Conservation (phyloP, 2,888 invertebrate species). For the Candidula unifasciata region DNA sequence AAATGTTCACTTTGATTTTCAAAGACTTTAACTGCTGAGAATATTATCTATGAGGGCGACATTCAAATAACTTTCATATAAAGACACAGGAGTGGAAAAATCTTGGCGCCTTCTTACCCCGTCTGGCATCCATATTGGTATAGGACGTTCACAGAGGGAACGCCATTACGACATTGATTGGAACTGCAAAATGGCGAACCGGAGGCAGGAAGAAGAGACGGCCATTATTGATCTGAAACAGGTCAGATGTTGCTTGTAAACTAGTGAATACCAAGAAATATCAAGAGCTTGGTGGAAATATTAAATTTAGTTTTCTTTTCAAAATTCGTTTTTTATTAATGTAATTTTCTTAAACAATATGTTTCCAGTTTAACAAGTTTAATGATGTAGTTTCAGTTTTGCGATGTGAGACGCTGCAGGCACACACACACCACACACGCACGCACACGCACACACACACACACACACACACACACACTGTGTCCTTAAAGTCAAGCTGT, state of each 20-base stretch:
- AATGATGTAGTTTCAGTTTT: too few species aligned
- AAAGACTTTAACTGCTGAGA: too few species aligned
- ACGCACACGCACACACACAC: too few species aligned
- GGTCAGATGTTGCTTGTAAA: background rate
- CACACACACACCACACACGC: too few species aligned
- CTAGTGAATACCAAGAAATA: conserved; percentile 1
- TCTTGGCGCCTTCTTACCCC: conserved; percentile 31
- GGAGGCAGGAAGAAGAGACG: conserved; percentile 20
- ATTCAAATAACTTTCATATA: conserved; percentile 11
- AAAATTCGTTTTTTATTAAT: too few species aligned
- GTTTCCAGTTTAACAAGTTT: too few species aligned
- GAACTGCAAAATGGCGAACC: conserved; percentile 34
- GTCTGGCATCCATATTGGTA: conserved; percentile 19
- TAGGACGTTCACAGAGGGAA: conserved; percentile 26
- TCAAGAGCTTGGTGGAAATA: too few species aligned
- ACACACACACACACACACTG: too few species aligned
- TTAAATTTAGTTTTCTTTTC: background rate
- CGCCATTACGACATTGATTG: conserved; percentile 20
- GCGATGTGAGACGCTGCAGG: too few species aligned
- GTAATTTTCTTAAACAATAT: too few species aligned
- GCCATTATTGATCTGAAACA: conserved; percentile 31
- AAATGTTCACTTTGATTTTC: too few species aligned
- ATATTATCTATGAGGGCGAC: background rate
- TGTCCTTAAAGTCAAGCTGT: too few species aligned
- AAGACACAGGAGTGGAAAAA: background rate